Conservation (phyloP, 2,888 invertebrate genomes). For the Zaprionus lineosus region DNA sequence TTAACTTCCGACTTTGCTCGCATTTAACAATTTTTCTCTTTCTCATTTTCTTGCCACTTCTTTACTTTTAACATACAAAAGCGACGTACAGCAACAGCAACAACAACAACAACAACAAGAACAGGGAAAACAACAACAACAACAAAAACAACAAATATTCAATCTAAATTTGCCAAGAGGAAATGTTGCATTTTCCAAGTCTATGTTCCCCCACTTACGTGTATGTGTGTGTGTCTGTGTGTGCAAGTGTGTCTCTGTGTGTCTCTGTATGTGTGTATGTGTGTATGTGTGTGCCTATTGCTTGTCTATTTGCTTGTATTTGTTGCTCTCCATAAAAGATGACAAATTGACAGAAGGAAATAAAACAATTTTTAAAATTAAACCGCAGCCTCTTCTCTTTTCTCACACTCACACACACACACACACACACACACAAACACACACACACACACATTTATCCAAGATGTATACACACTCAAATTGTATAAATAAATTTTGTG, state of each 20-base stretch:
- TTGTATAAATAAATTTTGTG: background rate
- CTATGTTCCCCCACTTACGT: constrained; percentile 1
- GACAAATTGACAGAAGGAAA: constrained; percentile 38
- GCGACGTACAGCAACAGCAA: constrained; percentile 19
- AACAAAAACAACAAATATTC: constrained; percentile 25
- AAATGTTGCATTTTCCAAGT: constrained; percentile 60
- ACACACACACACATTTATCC: background rate
- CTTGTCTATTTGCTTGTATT: constrained; percentile 31
- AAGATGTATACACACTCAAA: background rate
- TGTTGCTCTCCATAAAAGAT: constrained; percentile 24
- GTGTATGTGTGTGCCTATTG: constrained; percentile 8
- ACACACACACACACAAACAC: background rate
- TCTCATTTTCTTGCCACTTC: constrained; percentile 1
- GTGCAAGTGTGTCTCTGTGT: background rate
- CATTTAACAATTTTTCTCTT: constrained; percentile 38
- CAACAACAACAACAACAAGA: constrained; percentile 8
- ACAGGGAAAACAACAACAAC: constrained; percentile 6
- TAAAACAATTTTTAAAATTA: background rate
- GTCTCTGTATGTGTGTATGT: constrained; percentile 6
- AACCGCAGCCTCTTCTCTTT: background rate
- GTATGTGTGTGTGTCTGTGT: background rate
- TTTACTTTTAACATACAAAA: too few relatives aligned
- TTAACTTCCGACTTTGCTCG: constrained; percentile 50
- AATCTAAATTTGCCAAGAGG: constrained; percentile 62
- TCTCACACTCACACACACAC: background rate